Percentiles rank a stretch among this genome's conserved stretches.
Evolutionary conservation across 2,113 vertebrate genomes (phyloP).

Genomic region (Platysteira castanea): DNA sequence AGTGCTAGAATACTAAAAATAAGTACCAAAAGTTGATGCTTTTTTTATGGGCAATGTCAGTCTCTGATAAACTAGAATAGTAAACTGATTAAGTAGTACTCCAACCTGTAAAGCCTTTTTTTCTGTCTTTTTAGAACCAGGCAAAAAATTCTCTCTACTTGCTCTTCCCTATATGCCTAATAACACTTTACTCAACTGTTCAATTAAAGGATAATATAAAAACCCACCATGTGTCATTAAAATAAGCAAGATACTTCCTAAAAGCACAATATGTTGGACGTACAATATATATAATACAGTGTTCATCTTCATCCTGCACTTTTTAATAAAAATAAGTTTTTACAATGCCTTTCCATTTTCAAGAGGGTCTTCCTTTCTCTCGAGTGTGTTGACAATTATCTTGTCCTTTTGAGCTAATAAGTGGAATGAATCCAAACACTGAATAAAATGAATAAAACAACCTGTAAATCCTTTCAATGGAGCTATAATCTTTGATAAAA

Average conservation of each 20-base stretch:
- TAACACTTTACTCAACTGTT: neutral
- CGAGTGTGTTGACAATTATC: neutral
- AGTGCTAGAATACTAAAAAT: neutral
- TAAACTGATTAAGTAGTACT: neutral
- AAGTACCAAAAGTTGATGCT: neutral
- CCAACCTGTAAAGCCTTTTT: neutral
- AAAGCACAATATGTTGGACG: neutral
- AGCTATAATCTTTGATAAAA: neutral
- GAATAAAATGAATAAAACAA: no score
- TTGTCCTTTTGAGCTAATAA: neutral
- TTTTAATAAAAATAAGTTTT: neutral
- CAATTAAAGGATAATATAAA: neutral
- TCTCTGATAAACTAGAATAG: neutral
- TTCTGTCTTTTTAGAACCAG: neutral
- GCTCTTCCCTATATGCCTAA: neutral
- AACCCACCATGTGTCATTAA: neutral
- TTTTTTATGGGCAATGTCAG: neutral
- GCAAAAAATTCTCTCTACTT: neutral
- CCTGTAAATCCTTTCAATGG: neutral
- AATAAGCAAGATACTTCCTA: neutral
- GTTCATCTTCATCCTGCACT: neutral
- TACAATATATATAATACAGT: neutral
- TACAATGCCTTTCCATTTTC: neutral
- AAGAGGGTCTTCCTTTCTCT: neutral
- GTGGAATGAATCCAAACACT: neutral